Evolutionary conservation across 2,113 vertebrate genomes (phyloP).

Genomic region (Cryptotis parvus): DNA sequence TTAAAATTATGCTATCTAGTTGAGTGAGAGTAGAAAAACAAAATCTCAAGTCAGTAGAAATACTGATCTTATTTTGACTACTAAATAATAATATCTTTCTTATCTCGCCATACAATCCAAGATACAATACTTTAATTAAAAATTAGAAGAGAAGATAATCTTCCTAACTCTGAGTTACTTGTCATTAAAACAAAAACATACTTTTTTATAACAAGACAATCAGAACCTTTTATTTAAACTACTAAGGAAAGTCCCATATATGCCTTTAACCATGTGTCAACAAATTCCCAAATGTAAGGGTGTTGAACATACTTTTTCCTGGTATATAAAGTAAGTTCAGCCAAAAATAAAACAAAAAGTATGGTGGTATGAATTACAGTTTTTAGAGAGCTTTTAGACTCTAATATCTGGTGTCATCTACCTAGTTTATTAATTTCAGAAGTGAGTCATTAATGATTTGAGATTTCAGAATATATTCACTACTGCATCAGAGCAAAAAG

Average conservation of each 20-base stretch:
- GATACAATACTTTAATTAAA: neutral
- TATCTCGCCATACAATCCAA: neutral
- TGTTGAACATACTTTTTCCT: neutral
- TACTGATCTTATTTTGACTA: neutral
- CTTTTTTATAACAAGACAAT: neutral
- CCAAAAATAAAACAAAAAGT: constrained; percentile 22
- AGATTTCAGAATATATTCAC: neutral
- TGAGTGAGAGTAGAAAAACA: neutral
- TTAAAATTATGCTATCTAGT: neutral
- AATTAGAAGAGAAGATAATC: neutral
- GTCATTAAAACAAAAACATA: neutral
- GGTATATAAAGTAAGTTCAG: neutral
- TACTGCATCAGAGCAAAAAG: neutral
- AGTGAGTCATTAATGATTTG: constrained; percentile 19
- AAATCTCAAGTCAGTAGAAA: neutral
- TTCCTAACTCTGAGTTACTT: neutral
- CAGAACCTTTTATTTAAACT: no score
- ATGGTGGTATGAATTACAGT: neutral
- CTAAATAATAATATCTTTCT: neutral
- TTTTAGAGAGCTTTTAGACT: neutral
- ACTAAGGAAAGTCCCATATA: no score
- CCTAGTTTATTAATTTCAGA: constrained; percentile 45
- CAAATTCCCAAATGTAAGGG: no score
- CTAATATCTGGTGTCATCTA: neutral
- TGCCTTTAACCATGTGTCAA: no score